Conservation (phyloP, 2,888 invertebrate species). For the Dichetophora obliterata region DNA sequence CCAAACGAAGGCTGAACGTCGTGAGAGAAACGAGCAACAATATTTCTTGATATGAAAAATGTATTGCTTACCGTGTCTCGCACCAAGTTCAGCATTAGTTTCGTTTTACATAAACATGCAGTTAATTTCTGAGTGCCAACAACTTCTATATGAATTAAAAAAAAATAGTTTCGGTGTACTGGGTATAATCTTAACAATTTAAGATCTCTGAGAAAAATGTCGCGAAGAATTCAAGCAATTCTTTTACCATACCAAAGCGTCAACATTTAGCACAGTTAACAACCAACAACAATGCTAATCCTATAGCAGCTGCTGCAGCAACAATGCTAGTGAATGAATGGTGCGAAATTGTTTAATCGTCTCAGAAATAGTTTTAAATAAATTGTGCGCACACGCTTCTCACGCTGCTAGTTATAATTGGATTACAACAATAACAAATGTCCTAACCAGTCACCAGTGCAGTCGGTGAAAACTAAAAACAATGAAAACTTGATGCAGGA, state of each 20-base stretch:
- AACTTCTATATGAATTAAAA: too few relatives aligned
- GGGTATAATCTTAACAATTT: too few relatives aligned
- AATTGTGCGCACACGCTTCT: slow-evolving; percentile 51
- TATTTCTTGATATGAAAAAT: too few relatives aligned
- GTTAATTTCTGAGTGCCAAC: too few relatives aligned
- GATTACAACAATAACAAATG: slow-evolving; percentile 28
- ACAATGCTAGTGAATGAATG: slow-evolving; percentile 18
- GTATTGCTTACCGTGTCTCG: too few relatives aligned
- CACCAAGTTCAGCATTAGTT: too few relatives aligned
- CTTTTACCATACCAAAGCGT: neutral
- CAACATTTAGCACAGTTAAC: neutral
- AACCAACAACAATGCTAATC: neutral
- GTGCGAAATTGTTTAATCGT: slow-evolving; percentile 51
- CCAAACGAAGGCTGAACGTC: too few relatives aligned
- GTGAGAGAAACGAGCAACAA: too few relatives aligned
- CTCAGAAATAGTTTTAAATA: slow-evolving; percentile 52
- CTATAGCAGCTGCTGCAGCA: neutral
- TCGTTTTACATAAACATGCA: too few relatives aligned
- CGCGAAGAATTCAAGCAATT: too few relatives aligned
- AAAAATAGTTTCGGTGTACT: too few relatives aligned
- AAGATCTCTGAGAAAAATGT: too few relatives aligned
- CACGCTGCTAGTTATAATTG: slow-evolving; percentile 27
- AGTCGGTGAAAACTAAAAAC: neutral
- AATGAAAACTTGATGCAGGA: neutral
- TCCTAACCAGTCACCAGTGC: slow-evolving; percentile 2